phyloP scores from a whole-genome alignment of 2,888 invertebrate genomes.

The Thymelicus acteon region DNA sequence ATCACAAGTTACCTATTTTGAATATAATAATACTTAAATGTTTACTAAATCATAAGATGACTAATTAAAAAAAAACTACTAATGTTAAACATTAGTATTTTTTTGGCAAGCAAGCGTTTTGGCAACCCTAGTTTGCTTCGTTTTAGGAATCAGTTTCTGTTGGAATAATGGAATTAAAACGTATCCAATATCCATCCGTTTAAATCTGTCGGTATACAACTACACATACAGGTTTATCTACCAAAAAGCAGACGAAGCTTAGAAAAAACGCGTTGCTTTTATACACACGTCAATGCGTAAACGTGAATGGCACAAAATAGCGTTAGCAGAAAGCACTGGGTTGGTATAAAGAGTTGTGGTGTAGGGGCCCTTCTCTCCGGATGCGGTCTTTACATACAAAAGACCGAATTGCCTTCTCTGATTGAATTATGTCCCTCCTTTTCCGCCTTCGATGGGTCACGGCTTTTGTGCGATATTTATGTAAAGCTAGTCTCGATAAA shows the following conservation, averaged over 20 bases:
- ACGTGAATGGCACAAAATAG: slow-evolving; percentile 41
- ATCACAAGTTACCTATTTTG: too few species aligned
- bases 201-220: too few species aligned
- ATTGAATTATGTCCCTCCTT: slow-evolving; percentile 77
- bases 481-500: slow-evolving; percentile 45
- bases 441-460: slow-evolving; percentile 59
- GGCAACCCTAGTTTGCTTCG: too few species aligned
- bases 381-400: slow-evolving; percentile 79
- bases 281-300: neutral
- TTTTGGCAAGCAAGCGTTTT: too few species aligned
- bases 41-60: too few species aligned
- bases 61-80: too few species aligned
- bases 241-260: neutral
- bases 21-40: too few species aligned
- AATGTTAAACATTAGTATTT: too few species aligned
- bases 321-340: slow-evolving; percentile 38
- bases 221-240: too few species aligned
- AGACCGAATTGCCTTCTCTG: slow-evolving; percentile 73
- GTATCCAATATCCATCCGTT: too few species aligned
- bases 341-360: slow-evolving; percentile 46
- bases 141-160: too few species aligned
- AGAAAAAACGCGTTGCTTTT: neutral
- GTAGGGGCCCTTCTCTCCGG: slow-evolving; percentile 54
- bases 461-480: slow-evolving; percentile 66
- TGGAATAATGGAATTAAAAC: too few species aligned